A percentile compares a stretch with the other conserved stretches of the same genome.
phyloP scores from a whole-genome alignment of 37 sponge, comb jelly and placozoan genomes.

The Haliclona indistincta region DNA sequence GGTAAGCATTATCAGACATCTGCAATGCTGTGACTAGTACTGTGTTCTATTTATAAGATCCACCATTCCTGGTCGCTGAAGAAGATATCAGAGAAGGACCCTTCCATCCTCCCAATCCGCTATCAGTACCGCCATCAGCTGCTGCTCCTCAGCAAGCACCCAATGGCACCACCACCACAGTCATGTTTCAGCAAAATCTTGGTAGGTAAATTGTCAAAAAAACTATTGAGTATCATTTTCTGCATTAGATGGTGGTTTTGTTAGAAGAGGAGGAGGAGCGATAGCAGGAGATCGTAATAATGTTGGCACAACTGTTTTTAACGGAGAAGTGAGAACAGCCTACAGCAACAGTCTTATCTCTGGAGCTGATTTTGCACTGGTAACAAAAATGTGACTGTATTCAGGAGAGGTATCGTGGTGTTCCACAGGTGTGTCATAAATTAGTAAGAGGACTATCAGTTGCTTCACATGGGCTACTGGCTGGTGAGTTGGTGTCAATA shows the following conservation, averaged over 20 bases:
- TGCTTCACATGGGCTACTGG: constrained; percentile 50
- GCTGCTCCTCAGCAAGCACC: neutral
- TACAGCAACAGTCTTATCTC: neutral
- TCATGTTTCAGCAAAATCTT: neutral
- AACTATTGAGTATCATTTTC: too few relatives aligned
- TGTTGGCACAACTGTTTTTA: too few relatives aligned
- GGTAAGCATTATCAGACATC: neutral
- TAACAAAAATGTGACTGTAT: neutral
- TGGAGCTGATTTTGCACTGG: constrained; percentile 18
- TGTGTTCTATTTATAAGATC: constrained; percentile 4
- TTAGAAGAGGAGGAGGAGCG: too few relatives aligned
- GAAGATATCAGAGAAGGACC: constrained; percentile 36
- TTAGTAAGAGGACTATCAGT: constrained; percentile 9
- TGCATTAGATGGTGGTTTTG: too few relatives aligned
- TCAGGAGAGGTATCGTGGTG: neutral
- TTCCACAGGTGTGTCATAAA: constrained; percentile 24
- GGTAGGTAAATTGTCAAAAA: too few relatives aligned
- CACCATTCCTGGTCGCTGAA: constrained; percentile 27
- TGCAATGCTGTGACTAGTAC: neutral
- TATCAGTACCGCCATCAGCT: neutral
- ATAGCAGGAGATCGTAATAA: neutral
- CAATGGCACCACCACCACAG: neutral
- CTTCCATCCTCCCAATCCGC: neutral
- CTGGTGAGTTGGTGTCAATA: constrained; percentile 31
- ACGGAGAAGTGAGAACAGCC: neutral